These are phyloP conservation scores for Oscheius sp. DNA, from an alignment of 2,888 invertebrate species.

Conservation along the genomic window DNA sequence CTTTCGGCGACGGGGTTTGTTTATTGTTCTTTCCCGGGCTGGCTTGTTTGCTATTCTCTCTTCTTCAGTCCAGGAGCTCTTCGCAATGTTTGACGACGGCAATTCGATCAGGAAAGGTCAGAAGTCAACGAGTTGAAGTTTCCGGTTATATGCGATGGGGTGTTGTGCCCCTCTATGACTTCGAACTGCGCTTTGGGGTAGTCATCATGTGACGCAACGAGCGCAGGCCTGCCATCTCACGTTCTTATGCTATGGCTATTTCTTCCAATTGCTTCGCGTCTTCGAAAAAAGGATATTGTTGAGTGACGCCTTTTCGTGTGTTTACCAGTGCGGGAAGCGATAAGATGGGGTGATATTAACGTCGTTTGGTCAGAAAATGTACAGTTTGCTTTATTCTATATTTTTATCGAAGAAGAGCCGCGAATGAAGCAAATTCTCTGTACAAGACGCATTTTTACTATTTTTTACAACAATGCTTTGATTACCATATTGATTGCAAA, in stretches of 20 bases:
- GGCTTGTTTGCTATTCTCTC: constrained; percentile 21
- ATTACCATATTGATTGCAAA: too few relatives aligned
- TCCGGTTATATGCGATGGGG: neutral
- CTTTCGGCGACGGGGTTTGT: neutral
- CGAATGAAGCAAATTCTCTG: too few relatives aligned
- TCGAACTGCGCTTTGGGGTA: constrained; percentile 8
- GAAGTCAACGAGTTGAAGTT: neutral
- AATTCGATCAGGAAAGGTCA: neutral
- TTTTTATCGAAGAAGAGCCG: too few relatives aligned
- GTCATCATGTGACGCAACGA: constrained; percentile 28
- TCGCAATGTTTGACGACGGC: neutral
- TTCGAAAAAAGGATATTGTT: too few relatives aligned
- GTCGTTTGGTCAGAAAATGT: neutral
- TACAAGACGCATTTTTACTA: too few relatives aligned
- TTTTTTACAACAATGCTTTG: too few relatives aligned
- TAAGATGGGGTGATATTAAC: constrained; percentile 1
- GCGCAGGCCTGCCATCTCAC: neutral
- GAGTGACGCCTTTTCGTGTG: neutral
- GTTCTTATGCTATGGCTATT: neutral
- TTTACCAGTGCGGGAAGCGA: neutral
- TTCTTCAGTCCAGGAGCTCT: neutral
- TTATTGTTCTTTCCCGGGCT: neutral
- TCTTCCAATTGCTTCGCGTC: neutral
- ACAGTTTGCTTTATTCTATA: too few relatives aligned
- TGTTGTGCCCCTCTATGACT: neutral